These are phyloP conservation scores for Enteromius viviparus DNA, from an alignment of 2,797 vertebrate genomes.

Conservation along the genomic window DNA sequence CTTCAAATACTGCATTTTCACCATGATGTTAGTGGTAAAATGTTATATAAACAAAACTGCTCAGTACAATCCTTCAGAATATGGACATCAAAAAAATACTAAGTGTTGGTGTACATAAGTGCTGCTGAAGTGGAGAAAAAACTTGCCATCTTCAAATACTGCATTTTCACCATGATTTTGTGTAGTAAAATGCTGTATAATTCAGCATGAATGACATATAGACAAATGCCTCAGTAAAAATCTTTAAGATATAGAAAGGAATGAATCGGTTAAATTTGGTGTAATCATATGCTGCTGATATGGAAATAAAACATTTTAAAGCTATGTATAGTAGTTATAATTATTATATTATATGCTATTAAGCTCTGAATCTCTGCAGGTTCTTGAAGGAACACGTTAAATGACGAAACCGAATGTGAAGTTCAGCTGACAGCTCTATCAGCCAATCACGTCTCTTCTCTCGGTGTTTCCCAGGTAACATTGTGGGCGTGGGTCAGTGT, in stretches of 20 bases:
- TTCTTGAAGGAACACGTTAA: not conserved
- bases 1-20: not conserved
- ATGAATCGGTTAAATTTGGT: not conserved
- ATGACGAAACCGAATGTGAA: not conserved
- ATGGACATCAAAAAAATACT: too few species aligned
- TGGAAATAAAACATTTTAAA: not conserved
- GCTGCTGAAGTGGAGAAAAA: not conserved
- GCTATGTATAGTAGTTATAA: not conserved
- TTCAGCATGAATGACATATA: not conserved
- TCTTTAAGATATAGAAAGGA: not conserved
- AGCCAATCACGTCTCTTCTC: not conserved
- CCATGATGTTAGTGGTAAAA: not conserved
- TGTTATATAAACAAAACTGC: too few species aligned
- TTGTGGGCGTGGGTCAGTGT: constrained; percentile 88
- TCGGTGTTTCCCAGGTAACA: constrained; percentile 75
- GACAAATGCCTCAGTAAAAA: not conserved
- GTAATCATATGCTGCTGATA: not conserved
- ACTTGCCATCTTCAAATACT: not conserved
- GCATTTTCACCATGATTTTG: not conserved
- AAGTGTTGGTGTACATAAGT: not conserved
- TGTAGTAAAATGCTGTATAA: too few species aligned
- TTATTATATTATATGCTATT: not conserved
- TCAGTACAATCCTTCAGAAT: too few species aligned
- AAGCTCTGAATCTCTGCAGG: not conserved
- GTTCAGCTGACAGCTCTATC: too few species aligned